Evolutionary conservation across 2,888 invertebrate genomes (phyloP).

Genomic region (Timema podura): DNA sequence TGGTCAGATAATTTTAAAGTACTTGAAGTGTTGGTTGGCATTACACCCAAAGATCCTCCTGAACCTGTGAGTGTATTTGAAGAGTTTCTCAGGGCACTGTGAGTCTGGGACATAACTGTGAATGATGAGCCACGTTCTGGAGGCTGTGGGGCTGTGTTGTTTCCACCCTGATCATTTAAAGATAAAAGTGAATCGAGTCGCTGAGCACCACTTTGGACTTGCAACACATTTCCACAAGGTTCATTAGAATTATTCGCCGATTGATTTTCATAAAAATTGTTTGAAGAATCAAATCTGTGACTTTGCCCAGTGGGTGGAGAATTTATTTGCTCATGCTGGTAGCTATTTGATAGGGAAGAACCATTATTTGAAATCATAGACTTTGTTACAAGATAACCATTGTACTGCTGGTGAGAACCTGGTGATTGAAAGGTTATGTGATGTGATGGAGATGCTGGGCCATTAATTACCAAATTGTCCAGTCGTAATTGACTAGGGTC

Average conservation of each 20-base stretch:
- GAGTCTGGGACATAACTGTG: slow-evolving; percentile 69
- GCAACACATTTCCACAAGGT: too few relatives aligned
- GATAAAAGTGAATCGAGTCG: slow-evolving; percentile 35
- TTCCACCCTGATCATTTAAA: slow-evolving; percentile 11
- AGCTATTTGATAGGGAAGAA: slow-evolving; percentile 9
- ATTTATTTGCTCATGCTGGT: slow-evolving; percentile 12
- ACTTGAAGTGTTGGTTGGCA: slow-evolving; percentile 24
- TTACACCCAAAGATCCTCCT: slow-evolving; percentile 15
- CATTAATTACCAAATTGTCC: slow-evolving; percentile 44
- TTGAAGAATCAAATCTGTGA: too few relatives aligned
- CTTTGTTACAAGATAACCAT: slow-evolving; percentile 23
- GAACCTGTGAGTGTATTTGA: slow-evolving; percentile 34
- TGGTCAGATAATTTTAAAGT: background rate
- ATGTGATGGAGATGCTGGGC: slow-evolving; percentile 39
- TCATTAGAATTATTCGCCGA: too few relatives aligned
- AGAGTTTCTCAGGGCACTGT: slow-evolving; percentile 47
- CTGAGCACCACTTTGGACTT: slow-evolving; percentile 29
- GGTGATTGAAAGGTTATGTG: slow-evolving; percentile 24
- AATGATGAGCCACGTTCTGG: slow-evolving; percentile 88
- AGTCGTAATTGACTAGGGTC: slow-evolving; percentile 41
- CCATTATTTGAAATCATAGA: slow-evolving; percentile 12
- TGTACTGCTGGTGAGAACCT: slow-evolving; percentile 25
- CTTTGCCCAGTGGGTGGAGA: too few relatives aligned
- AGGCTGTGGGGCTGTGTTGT: slow-evolving; percentile 52
- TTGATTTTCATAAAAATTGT: too few relatives aligned